Percentiles rank a stretch among this genome's conserved stretches.
Evolutionary conservation across 2,888 invertebrate genomes (phyloP).

Genomic region (Nemapogon koenigi): DNA sequence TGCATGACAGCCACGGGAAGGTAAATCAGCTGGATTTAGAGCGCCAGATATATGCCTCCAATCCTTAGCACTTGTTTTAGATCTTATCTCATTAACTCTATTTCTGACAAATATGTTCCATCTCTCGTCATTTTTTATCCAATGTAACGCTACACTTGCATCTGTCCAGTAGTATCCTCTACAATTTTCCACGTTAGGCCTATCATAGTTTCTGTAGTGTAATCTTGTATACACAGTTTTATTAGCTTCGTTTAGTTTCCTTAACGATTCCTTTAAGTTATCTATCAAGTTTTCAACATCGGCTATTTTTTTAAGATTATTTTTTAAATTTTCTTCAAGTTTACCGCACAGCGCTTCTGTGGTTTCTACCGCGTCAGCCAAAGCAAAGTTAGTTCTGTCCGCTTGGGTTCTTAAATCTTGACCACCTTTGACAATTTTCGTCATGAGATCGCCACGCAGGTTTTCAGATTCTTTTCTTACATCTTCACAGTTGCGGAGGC

Average conservation of each 20-base stretch:
- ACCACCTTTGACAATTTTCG: slow-evolving; percentile 77
- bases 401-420: slow-evolving; percentile 85
- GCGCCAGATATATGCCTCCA: too few species aligned
- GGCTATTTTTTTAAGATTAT: slow-evolving; percentile 76
- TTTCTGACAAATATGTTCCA: too few species aligned
- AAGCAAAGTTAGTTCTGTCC: slow-evolving; percentile 77
- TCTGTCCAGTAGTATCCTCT: too few species aligned
- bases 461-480: slow-evolving; percentile 75
- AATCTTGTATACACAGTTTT: slow-evolving; percentile 87
- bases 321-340: slow-evolving; percentile 72
- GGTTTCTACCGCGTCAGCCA: slow-evolving; percentile 74
- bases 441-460: slow-evolving; percentile 72
- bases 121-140: too few species aligned
- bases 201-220: slow-evolving; percentile 69
- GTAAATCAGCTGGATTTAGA: too few species aligned
- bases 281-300: slow-evolving; percentile 79
- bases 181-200: slow-evolving; percentile 85
- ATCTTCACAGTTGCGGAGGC: slow-evolving; percentile 75
- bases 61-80: too few species aligned
- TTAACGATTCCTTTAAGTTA: slow-evolving; percentile 70
- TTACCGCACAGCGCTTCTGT: slow-evolving; percentile 73
- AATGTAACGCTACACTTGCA: too few species aligned
- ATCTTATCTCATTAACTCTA: too few species aligned
- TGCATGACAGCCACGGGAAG: too few species aligned
- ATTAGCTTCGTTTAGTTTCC: slow-evolving; percentile 75